phyloP scores from a whole-genome alignment of 2,113 vertebrate species.

The Caracal caracal region DNA sequence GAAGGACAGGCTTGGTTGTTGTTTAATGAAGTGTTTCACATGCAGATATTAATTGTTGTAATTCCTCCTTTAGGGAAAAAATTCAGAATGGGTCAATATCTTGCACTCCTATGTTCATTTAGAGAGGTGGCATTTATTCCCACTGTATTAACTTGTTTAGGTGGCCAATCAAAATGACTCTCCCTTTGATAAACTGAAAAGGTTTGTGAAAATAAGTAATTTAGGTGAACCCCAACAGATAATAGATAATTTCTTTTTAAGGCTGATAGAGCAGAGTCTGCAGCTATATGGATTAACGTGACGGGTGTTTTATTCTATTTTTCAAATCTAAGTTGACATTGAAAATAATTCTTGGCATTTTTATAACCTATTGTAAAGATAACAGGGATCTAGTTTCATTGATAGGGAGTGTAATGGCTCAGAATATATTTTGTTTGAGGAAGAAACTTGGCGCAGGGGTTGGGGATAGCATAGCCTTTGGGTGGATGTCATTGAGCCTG shows the following conservation, averaged over 20 bases:
- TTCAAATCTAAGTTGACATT: neutral
- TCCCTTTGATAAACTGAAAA: neutral
- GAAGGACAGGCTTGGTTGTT: neutral
- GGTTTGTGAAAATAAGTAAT: neutral
- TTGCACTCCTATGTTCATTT: neutral
- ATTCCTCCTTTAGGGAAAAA: constrained; percentile 18
- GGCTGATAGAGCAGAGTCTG: neutral
- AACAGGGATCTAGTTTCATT: neutral
- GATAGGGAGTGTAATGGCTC: neutral
- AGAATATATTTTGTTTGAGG: neutral
- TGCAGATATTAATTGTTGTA: neutral
- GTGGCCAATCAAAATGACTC: neutral
- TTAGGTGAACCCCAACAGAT: neutral
- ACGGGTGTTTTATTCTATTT: neutral
- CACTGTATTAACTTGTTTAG: neutral
- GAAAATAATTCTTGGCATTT: neutral
- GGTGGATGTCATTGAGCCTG: neutral
- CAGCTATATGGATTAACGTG: neutral
- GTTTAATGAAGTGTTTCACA: neutral
- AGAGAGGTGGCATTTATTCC: neutral
- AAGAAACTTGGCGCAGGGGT: neutral
- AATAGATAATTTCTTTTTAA: neutral
- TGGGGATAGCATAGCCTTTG: neutral
- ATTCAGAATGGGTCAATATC: neutral
- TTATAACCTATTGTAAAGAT: neutral